These are phyloP conservation scores for Mormyrops boulengeri DNA, from an alignment of 2,797 vertebrate species.

Conservation along the genomic window DNA sequence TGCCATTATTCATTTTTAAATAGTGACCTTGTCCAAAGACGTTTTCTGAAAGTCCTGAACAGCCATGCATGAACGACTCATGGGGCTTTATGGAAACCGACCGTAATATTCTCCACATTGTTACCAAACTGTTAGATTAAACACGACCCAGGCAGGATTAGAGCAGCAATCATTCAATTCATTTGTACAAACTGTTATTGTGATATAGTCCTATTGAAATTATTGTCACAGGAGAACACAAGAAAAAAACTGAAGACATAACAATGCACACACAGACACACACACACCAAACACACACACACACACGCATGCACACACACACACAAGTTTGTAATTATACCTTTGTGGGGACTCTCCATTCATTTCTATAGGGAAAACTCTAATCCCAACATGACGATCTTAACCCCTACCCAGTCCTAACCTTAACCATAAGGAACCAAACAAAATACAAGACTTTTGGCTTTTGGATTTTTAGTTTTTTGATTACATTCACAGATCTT, in stretches of 20 bases:
- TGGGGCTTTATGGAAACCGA: neutral
- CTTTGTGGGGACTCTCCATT: neutral
- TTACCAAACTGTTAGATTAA: neutral
- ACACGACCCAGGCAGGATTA: neutral
- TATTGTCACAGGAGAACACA: neutral
- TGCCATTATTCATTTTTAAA: neutral
- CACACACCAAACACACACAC: neutral
- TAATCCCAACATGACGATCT: neutral
- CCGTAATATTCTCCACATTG: neutral
- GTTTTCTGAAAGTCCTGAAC: neutral
- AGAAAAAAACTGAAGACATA: neutral
- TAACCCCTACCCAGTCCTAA: neutral
- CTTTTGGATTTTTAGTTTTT: neutral
- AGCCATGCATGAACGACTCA: neutral
- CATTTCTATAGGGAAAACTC: neutral
- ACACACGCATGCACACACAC: neutral
- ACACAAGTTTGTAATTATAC: neutral
- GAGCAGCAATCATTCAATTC: neutral
- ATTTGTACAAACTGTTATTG: neutral
- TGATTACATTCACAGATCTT: neutral
- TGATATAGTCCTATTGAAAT: neutral
- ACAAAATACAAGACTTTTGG: neutral
- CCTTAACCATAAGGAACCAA: neutral
- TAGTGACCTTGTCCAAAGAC: neutral
- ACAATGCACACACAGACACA: neutral